These are phyloP conservation scores for Channa argus DNA, from an alignment of 2,113 vertebrate genomes.

Conservation along the genomic window DNA sequence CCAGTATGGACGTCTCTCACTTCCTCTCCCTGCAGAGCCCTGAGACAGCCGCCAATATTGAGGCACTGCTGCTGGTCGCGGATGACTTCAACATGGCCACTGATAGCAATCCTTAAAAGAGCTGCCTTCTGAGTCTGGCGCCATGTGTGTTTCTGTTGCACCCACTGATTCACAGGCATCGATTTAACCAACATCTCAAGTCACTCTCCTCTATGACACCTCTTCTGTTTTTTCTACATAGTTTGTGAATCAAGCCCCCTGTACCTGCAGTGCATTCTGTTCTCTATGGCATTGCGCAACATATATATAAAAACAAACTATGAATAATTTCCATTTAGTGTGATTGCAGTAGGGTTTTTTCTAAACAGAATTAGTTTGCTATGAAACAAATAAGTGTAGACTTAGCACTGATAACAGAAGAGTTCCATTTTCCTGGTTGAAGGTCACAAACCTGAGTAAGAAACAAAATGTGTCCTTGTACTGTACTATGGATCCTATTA, in stretches of 20 bases:
- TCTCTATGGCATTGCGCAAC: conserved; percentile 46
- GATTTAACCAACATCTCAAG: conserved; percentile 45
- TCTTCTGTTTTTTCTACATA: conserved; percentile 48
- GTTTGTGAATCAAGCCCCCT: conserved; percentile 31
- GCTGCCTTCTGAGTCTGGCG: conserved; percentile 54
- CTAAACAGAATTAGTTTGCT: conserved; percentile 42
- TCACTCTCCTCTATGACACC: conserved; percentile 51
- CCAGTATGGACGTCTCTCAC: conserved; percentile 93
- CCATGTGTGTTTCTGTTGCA: conserved; percentile 45
- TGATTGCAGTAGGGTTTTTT: conserved; percentile 54
- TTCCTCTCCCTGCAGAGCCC: conserved; percentile 93
- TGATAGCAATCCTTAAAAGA: conserved; percentile 76
- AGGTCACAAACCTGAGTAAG: conserved; percentile 52
- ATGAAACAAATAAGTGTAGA: conserved; percentile 50
- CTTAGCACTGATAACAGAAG: conserved; percentile 67
- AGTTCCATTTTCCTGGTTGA: conserved; percentile 49
- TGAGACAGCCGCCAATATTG: conserved; percentile 85
- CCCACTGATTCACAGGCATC: conserved; percentile 49
- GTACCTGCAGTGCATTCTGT: conserved; percentile 71
- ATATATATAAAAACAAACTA: conserved; percentile 33
- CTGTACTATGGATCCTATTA: conserved; percentile 72
- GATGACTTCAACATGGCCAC: conserved; percentile 87
- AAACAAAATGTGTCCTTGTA: conserved; percentile 64
- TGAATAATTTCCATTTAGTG: conserved; percentile 45
- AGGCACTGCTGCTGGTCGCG: conserved; percentile 91